A percentile compares a stretch with the other conserved stretches of the same genome.
Conservation (phyloP, 2,797 vertebrate genomes). For the Thalassophryne amazonica region DNA sequence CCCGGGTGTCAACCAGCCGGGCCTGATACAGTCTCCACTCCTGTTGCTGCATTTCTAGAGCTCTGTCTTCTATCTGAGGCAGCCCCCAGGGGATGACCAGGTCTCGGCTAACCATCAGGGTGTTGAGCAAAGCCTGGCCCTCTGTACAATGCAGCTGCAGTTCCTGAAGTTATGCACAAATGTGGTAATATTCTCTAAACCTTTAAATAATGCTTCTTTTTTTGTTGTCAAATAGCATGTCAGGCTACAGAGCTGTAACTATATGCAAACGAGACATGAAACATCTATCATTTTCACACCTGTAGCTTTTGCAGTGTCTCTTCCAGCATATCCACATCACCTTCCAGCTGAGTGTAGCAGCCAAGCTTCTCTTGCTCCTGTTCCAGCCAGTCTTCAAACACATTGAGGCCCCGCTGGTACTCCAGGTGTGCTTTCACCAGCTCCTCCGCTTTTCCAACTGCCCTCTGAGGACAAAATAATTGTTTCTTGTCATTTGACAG, state of each 20-base stretch:
- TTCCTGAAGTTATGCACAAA: constrained; percentile 73
- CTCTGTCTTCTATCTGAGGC: constrained; percentile 89
- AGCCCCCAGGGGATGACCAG: constrained; percentile 85
- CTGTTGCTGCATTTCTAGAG: constrained; percentile 84
- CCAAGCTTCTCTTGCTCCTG: constrained; percentile 88
- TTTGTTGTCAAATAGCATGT: not conserved
- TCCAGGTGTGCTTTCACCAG: constrained; percentile 87
- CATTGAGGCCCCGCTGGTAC: constrained; percentile 87
- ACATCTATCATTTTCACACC: constrained; percentile 73
- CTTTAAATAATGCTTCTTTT: not conserved
- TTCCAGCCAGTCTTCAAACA: constrained; percentile 91
- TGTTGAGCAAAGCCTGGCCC: constrained; percentile 87
- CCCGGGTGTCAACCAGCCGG: constrained; percentile 81
- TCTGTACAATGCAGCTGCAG: constrained; percentile 88
- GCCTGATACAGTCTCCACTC: constrained; percentile 93
- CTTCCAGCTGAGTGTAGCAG: constrained; percentile 84
- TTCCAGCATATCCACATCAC: constrained; percentile 85
- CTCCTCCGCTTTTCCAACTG: constrained; percentile 85
- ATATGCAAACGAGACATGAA: no score
- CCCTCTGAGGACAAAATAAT: constrained; percentile 71
- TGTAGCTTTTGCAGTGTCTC: constrained; percentile 85
- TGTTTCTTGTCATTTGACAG: not conserved
- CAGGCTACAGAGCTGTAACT: no score
- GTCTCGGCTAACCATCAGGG: constrained; percentile 83
- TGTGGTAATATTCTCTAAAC: not conserved